A percentile compares a stretch with the other conserved stretches of the same genome.
phyloP scores from a whole-genome alignment of 2,113 vertebrate species.

The Nibea albiflora region DNA sequence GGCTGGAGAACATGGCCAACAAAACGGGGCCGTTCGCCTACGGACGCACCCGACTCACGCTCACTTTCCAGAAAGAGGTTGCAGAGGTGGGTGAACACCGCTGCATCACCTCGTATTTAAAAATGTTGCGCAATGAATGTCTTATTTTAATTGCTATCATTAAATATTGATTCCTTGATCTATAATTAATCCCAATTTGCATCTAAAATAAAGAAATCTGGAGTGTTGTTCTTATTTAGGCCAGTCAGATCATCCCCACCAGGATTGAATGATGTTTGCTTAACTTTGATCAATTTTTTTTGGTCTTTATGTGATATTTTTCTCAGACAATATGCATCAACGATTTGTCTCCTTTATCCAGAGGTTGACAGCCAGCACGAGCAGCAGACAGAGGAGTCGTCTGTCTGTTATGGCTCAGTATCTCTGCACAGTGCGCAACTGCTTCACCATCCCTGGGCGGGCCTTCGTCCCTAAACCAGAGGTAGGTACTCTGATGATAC shows the following conservation, averaged over 20 bases:
- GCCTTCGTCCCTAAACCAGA: slow-evolving; percentile 95
- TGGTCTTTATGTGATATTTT: neutral
- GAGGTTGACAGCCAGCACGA: slow-evolving; percentile 90
- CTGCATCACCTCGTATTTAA: neutral
- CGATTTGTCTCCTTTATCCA: slow-evolving; percentile 62
- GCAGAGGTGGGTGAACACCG: slow-evolving; percentile 87
- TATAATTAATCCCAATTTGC: slow-evolving; percentile 20
- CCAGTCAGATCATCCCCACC: neutral
- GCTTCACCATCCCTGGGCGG: slow-evolving; percentile 92
- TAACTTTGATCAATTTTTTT: neutral
- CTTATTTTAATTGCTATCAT: slow-evolving; percentile 7
- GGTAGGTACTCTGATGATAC: slow-evolving; percentile 80
- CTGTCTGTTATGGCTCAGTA: slow-evolving; percentile 96
- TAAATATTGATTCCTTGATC: slow-evolving; percentile 24
- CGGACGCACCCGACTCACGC: slow-evolving; percentile 92
- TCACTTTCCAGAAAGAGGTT: slow-evolving; percentile 99
- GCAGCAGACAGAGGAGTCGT: slow-evolving; percentile 90
- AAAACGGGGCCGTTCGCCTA: slow-evolving; percentile 90
- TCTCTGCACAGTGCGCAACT: slow-evolving; percentile 88
- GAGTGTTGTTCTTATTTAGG: neutral
- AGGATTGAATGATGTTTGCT: neutral
- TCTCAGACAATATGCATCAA: neutral
- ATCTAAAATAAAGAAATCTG: neutral
- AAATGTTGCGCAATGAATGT: neutral
- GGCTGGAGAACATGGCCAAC: slow-evolving; percentile 89